Evolutionary conservation across 2,797 vertebrate genomes (phyloP).

Genomic region (Cheirogaleus major): DNA sequence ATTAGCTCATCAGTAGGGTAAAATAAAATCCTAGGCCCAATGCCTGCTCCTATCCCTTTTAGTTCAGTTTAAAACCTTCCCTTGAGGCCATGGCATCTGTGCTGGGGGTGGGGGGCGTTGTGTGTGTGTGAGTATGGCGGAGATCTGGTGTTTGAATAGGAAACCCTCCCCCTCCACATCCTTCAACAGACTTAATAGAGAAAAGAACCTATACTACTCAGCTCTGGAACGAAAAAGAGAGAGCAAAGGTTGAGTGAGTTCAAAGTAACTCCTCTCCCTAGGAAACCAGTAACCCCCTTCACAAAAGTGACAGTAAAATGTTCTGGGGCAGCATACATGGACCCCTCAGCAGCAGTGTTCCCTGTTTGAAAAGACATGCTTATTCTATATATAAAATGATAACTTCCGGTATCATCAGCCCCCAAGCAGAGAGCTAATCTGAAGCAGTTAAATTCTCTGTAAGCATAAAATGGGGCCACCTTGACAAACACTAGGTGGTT

Average conservation of each 20-base stretch:
- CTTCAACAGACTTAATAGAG: constrained; percentile 27
- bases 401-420: background rate
- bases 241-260: background rate
- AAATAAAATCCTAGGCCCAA: background rate
- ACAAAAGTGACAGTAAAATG: background rate
- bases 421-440: background rate
- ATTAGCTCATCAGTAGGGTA: background rate
- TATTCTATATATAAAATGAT: background rate
- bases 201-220: background rate
- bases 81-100: background rate
- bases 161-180: background rate
- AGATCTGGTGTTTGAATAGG: background rate
- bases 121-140: background rate
- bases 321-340: background rate
- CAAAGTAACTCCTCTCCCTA: background rate
- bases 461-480: background rate
- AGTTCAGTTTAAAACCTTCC: background rate
- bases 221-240: background rate
- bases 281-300: background rate
- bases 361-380: background rate
- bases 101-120: background rate
- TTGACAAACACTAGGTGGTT: background rate
- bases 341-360: background rate
- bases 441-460: background rate
- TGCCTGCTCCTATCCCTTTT: background rate